Conservation (phyloP, 2,888 invertebrate species). For the Emesis furor region DNA sequence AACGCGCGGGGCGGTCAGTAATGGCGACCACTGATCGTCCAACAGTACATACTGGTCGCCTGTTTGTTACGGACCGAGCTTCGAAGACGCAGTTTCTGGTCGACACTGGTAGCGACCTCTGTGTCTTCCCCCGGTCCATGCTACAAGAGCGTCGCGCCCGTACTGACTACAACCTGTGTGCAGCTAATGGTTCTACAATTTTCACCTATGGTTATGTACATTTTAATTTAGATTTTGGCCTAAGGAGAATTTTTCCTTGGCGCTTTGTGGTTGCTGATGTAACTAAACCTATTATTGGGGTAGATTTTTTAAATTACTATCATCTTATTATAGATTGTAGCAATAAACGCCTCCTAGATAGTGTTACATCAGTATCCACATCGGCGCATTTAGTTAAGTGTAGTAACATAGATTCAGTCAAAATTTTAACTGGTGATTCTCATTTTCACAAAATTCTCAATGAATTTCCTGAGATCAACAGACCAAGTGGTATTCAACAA, state of each 20-base stretch:
- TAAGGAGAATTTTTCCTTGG: no score
- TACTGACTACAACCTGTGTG: no score
- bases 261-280: slow-evolving; percentile 36
- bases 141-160: no score
- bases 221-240: no score
- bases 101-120: no score
- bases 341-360: slow-evolving; percentile 67
- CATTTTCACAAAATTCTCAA: not conserved
- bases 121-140: no score
- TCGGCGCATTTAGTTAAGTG: slow-evolving; percentile 12
- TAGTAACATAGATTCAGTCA: not conserved
- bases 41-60: not conserved
- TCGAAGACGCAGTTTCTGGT: no score
- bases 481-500: slow-evolving; percentile 46
- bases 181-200: no score
- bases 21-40: slow-evolving; percentile 71
- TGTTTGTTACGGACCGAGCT: slow-evolving; percentile 53
- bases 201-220: no score
- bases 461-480: slow-evolving; percentile 28
- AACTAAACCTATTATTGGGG: no score
- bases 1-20: slow-evolving; percentile 70
- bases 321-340: slow-evolving; percentile 76
- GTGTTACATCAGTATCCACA: slow-evolving; percentile 48
- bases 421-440: no score
- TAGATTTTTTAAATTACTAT: slow-evolving; percentile 54